Evolutionary conservation across 1,140 invertebrate genomes (phyloP), one percentile per base, ranked within the genome.

Genomic region (Drosophila ficusphila): DNA sequence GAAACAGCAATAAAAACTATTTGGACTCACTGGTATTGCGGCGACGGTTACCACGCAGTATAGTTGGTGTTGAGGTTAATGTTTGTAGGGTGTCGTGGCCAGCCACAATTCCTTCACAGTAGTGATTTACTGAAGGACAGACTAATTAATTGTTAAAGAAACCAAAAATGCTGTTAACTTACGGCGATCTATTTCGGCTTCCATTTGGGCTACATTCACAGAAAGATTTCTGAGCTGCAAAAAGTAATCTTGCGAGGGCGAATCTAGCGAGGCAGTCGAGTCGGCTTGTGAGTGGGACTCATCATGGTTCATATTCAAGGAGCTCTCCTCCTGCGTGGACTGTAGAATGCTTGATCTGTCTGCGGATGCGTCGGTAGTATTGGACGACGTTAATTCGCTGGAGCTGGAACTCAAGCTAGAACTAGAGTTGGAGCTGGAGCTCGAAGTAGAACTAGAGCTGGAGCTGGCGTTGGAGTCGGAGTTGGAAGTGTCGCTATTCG

Each of bases 131-230:
- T 75, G 4, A 11, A 54, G 23, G 2, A 7, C 2, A 27, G 16
- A 31, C 2, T 0, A 49, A 18, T 25, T 6, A 38, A 7, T 31
- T 12, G 2, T 11, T 21, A 6, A 9, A 11, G 3, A 3, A 0
- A 16, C 51, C 9, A 1, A 19, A n/a, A 19, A n/a, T 3, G 0
- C 2, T 8, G 29, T 21, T 3, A n/a, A 74, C 76, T 4, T 41
- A 78, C 76, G 51, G 23, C 38, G 36, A 0, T 39, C 53, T 7
- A 78, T 39, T 1, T 78, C 75, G 3, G 21, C 48, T 19, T 67
- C 44, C 58, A 67, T 31, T 4, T 25, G 42, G n/a, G 14, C 2
- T 5, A 60, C 11, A 23, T 53, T 11, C 1, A 21, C 14, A 2
- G 36, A 18, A 0, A 18, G 11, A 4, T 18, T 18, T 14, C 33